Base-by-base conservation (phyloP, 2,113 vertebrate genomes). In the Anolis sagrei region DNA sequence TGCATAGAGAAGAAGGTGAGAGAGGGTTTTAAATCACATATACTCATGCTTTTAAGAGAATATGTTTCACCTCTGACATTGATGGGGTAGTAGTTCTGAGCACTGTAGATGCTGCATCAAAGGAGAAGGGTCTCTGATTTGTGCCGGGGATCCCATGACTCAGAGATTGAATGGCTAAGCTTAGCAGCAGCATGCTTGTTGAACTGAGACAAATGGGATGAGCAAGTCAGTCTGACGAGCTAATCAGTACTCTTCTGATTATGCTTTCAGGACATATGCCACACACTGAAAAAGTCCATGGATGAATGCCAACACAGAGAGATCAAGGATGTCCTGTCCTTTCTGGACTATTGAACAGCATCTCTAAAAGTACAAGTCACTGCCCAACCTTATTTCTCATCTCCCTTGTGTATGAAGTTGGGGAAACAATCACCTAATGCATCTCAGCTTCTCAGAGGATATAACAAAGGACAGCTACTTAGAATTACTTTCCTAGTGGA, bases 121-220 rank as follows among this genome's bases (percentile, higher is more conserved):
- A 82, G 62, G 36, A 29, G 39, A 80, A 80, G 69, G 77, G 69
- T 29, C 58, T 36, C 69, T 95, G 90, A 89, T 90, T 90, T 93
- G 84, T 93, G 90, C 92, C 91, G 94, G 91, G 91, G 93, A 92
- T 89, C 93, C 91, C 91, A 94, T 95, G 93, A 94, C 91, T 95
- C 93, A 90, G 85, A 93, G 88, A 93, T 92, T 62, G 78, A 80
- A 80, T 86, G 82, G 92, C 93, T 95, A 92, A 95, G 93, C 93
- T 94, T 94, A 93, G 93, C 93, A 93, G 91, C 92, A 94, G 91
- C 91, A 91, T 93, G 94, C 89, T 90, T 90, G 90, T 89, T 95
- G 93, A 94, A 94, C 93, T 94, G 94, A 95, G 91, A 94, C 93
- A 93, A 94, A 95, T 95, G 94, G 93, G 93, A 94, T 93, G 94